Percentiles rank a stretch among this genome's conserved stretches.
phyloP scores from a whole-genome alignment of 2,888 invertebrate genomes.

The Caenorhabditis sp. region DNA sequence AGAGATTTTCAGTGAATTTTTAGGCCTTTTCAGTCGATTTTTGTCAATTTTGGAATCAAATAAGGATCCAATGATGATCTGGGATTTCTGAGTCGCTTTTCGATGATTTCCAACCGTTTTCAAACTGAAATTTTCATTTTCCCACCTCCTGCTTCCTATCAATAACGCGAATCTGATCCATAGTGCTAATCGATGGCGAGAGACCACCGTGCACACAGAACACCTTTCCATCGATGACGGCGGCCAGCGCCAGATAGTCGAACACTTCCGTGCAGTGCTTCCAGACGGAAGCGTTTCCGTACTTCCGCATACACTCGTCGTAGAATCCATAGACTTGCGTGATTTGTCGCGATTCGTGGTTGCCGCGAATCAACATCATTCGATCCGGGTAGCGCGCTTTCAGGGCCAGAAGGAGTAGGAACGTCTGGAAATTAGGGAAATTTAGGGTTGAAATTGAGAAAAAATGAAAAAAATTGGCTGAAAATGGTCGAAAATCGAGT shows the following conservation, averaged over 20 bases:
- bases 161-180: conserved; percentile 98
- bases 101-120: background rate
- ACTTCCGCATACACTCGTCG: conserved; percentile 98
- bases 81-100: background rate
- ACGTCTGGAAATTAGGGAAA: conserved; percentile 89
- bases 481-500: too few relatives aligned
- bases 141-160: conserved; percentile 95
- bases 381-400: conserved; percentile 99
- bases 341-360: conserved; percentile 99
- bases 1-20: background rate
- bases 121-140: background rate
- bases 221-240: conserved; percentile 82
- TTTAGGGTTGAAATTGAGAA: too few relatives aligned
- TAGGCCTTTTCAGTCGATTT: background rate
- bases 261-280: conserved; percentile 96
- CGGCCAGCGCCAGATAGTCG: conserved; percentile 84
- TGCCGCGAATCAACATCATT: conserved; percentile 97
- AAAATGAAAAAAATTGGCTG: too few relatives aligned
- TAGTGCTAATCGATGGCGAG: conserved; percentile 97
- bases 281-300: conserved; percentile 99
- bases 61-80: too few relatives aligned
- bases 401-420: conserved; percentile 94
- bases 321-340: conserved; percentile 98
- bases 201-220: conserved; percentile 99
- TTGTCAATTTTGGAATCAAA: too few relatives aligned